phyloP scores from a whole-genome alignment of 92 coral and sea anemone genomes.

The Heteractis magnifica region DNA sequence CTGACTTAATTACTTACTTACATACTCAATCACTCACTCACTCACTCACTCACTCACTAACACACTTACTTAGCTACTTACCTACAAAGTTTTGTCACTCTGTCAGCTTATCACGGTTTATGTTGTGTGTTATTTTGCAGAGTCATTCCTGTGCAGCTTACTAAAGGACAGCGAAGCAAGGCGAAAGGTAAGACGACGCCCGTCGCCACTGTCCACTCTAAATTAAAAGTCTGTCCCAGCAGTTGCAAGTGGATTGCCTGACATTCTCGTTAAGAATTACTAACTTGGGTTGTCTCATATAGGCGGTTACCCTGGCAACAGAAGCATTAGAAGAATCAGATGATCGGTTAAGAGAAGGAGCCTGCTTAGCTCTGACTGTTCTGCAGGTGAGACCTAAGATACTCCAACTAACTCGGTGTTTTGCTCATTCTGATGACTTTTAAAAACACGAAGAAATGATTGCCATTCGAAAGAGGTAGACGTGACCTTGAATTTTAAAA shows the following conservation, averaged over 20 bases:
- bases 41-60: too few species aligned
- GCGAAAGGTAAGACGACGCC: conserved; percentile 50
- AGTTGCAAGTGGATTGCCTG: neutral
- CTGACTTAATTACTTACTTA: too few species aligned
- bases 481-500: too few species aligned
- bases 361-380: conserved; percentile 76
- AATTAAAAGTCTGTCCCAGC: too few species aligned
- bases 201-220: too few species aligned
- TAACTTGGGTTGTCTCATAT: neutral
- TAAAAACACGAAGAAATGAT: too few species aligned
- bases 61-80: too few species aligned
- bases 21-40: too few species aligned
- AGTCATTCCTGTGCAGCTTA: conserved; percentile 65
- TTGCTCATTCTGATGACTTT: neutral
- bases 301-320: conserved; percentile 83
- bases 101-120: too few species aligned
- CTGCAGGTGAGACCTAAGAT: conserved; percentile 63
- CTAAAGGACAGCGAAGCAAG: conserved; percentile 73
- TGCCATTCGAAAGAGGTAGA: too few species aligned
- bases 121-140: conserved; percentile 27
- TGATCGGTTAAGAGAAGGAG: conserved; percentile 79
- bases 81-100: too few species aligned
- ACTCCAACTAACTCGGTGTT: too few species aligned
- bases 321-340: conserved; percentile 92
- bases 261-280: neutral